Evolutionary conservation across 2,888 invertebrate genomes (phyloP).

Genomic region (Eupithecia tripunctaria): DNA sequence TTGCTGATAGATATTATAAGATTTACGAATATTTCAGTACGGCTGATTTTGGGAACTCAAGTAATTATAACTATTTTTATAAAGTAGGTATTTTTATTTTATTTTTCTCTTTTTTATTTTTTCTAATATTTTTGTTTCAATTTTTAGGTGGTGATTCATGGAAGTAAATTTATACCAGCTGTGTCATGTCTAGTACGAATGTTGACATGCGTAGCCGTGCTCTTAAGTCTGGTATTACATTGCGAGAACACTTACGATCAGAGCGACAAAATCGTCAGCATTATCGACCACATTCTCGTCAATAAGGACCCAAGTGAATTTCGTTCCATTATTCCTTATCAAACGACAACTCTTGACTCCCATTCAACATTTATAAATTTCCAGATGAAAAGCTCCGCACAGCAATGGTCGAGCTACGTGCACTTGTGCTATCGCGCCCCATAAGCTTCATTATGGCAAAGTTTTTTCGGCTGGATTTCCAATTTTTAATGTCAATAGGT

Average conservation of each 20-base stretch:
- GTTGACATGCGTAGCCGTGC: constrained; percentile 56
- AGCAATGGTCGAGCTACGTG: constrained; percentile 55
- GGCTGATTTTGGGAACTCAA: constrained; percentile 61
- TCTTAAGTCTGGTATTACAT: constrained; percentile 60
- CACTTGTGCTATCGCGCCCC: constrained; percentile 58
- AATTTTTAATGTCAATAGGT: constrained; percentile 63
- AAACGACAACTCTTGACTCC: neutral
- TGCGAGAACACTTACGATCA: constrained; percentile 65
- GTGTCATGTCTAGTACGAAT: constrained; percentile 58
- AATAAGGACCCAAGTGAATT: constrained; percentile 64
- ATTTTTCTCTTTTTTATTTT: too few relatives aligned
- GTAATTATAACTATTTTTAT: constrained; percentile 47
- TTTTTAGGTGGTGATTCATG: constrained; percentile 21
- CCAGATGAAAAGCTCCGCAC: constrained; percentile 56
- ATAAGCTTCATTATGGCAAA: constrained; percentile 66
- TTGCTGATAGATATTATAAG: constrained; percentile 70
- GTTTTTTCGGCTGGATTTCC: constrained; percentile 65
- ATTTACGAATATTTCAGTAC: constrained; percentile 63
- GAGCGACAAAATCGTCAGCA: constrained; percentile 56
- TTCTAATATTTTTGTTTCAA: too few relatives aligned
- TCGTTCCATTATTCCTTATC: neutral
- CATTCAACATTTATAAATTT: constrained; percentile 15
- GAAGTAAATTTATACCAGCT: constrained; percentile 56
- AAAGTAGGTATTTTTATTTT: too few relatives aligned
- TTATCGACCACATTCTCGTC: constrained; percentile 64